Percentiles rank a stretch among this genome's conserved stretches.
Conservation (phyloP, 2,113 vertebrate genomes). For the Chaetodon auriga region DNA sequence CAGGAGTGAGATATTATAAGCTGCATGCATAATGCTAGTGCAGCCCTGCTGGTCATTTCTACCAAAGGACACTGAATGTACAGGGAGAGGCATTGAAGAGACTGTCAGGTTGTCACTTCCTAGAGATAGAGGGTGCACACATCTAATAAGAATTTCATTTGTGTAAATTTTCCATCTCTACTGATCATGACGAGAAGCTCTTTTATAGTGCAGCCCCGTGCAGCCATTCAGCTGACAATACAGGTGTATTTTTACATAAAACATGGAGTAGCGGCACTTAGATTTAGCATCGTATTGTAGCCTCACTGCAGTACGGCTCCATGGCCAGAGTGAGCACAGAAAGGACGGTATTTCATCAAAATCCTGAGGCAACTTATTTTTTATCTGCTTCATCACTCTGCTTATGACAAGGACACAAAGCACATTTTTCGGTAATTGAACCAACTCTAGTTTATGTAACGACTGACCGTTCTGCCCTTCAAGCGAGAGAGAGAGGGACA, state of each 20-base stretch:
- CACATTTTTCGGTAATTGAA: slow-evolving; percentile 75
- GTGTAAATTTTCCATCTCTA: background rate
- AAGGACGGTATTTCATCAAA: slow-evolving; percentile 47
- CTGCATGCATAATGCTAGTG: background rate
- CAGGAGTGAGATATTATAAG: background rate
- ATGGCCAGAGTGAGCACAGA: slow-evolving; percentile 10
- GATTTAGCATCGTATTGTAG: background rate
- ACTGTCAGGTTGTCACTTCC: slow-evolving; percentile 8
- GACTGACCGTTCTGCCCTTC: slow-evolving; percentile 78
- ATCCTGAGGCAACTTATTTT: slow-evolving; percentile 41
- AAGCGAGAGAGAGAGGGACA: slow-evolving; percentile 58
- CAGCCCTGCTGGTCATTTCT: slow-evolving; percentile 6
- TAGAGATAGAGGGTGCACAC: background rate
- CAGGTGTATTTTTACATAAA: background rate
- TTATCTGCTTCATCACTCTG: slow-evolving; percentile 53
- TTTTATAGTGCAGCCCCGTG: background rate
- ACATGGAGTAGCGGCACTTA: background rate
- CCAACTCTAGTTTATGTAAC: slow-evolving; percentile 76
- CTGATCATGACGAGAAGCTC: background rate
- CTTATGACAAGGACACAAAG: slow-evolving; percentile 70
- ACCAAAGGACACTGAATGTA: background rate
- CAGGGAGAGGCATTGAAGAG: slow-evolving; percentile 3
- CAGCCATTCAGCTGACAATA: background rate
- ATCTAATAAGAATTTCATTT: background rate
- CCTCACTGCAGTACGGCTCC: background rate